These are phyloP conservation scores for Machaerirhynchus nigripectus DNA, from an alignment of 2,113 vertebrate species.

Conservation along the genomic window DNA sequence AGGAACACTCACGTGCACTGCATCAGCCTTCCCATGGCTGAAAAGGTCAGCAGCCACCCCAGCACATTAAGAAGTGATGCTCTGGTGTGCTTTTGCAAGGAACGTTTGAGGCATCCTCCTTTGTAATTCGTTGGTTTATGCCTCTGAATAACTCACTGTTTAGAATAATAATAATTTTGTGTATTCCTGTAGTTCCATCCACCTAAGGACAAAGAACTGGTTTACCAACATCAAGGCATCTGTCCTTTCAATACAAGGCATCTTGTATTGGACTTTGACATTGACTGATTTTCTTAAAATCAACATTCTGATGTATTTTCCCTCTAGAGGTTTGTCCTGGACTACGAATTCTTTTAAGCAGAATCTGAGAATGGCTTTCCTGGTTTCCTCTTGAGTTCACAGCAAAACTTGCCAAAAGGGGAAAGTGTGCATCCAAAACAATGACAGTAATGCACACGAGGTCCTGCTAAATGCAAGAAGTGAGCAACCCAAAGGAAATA, in stretches of 20 bases:
- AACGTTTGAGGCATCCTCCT: background rate
- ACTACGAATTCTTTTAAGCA: background rate
- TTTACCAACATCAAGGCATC: slow-evolving; percentile 11
- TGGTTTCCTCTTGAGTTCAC: background rate
- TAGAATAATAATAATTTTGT: background rate
- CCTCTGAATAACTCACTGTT: background rate
- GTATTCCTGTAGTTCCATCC: background rate
- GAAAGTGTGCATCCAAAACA: background rate
- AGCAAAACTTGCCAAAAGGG: background rate
- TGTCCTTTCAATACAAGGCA: too few relatives aligned
- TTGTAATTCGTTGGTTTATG: background rate
- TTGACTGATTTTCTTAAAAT: background rate
- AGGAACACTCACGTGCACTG: background rate
- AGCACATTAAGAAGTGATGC: background rate
- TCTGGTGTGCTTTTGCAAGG: background rate
- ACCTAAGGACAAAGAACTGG: background rate
- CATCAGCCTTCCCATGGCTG: background rate
- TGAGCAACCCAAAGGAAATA: background rate
- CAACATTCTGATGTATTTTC: background rate
- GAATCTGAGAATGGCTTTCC: background rate
- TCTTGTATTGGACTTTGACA: background rate
- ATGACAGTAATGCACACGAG: rapidly evolving
- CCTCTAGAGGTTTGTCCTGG: background rate
- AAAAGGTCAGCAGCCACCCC: background rate
- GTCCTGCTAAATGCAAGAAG: background rate